Percentiles rank a stretch among this genome's conserved stretches.
Conservation (phyloP, 2,888 invertebrate species). For the Macrosoma leucophasiata region DNA sequence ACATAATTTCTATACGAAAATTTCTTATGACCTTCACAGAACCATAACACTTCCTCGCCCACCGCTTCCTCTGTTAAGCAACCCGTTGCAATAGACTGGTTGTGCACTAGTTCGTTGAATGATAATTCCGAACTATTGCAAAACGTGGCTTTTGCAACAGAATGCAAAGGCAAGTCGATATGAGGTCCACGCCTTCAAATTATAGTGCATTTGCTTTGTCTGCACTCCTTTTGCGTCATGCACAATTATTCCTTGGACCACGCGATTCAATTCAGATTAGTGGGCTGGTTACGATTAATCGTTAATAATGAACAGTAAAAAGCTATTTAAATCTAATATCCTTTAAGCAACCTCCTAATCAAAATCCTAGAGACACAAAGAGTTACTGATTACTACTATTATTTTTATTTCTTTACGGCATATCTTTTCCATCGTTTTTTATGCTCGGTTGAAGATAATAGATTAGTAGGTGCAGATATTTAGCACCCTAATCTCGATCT, state of each 20-base stretch:
- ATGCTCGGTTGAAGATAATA: no score
- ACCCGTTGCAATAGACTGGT: constrained; percentile 49
- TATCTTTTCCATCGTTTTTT: no score
- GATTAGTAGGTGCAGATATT: no score
- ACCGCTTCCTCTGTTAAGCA: constrained; percentile 56
- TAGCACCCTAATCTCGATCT: no score
- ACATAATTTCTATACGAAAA: constrained; percentile 44
- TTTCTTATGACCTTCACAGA: constrained; percentile 50
- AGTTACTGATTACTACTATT: no score
- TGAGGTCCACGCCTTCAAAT: constrained; percentile 66
- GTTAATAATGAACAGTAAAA: no score
- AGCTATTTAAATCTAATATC: no score
- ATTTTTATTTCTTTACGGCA: no score
- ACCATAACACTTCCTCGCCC: constrained; percentile 61
- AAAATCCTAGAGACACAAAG: no score
- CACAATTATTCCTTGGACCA: constrained; percentile 9
- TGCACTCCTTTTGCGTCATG: constrained; percentile 23
- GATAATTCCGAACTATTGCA: constrained; percentile 72
- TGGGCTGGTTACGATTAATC: no score
- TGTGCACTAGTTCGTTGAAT: constrained; percentile 71
- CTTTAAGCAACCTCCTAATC: no score
- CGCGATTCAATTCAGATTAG: constrained; percentile 10
- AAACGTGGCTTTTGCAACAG: constrained; percentile 56
- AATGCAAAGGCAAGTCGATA: constrained; percentile 59
- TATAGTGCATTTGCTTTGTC: constrained; percentile 54